Evolutionary conservation across 2,888 invertebrate genomes (phyloP), one percentile per base, ranked within the genome.

Genomic region (Branchellion lobata): DNA sequence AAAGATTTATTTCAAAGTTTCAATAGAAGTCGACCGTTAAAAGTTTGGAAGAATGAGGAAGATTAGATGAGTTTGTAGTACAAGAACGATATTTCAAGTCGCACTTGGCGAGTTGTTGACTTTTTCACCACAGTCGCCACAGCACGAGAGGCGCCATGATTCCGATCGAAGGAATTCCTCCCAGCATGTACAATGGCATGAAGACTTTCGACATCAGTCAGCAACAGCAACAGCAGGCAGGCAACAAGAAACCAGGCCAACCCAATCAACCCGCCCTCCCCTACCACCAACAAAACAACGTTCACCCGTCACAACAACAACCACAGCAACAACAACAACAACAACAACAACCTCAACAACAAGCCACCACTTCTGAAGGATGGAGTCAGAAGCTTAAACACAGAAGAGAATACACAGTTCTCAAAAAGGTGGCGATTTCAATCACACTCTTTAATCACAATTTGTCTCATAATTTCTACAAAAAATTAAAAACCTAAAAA

Each of bases 371-470:
- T 27, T 65, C 65, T 61, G 79, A 74, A 11, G 79, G 72, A 0
- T 79, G 79, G 79, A 75, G 79, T 74, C 77, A 80, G 77, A 80
- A 69, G 40, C 61, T 80, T 21, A 80, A 80, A 36, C 74, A 80
- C 53, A 57, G 80, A n/a, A 76, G 69, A 69, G 80, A 80, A 51
- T 80, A 80, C 40, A 80, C 80, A 29, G 80, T 80, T 14, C 80
- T 80, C 24, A 80, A 80, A 57, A 80, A 80, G 51, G 80, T 80
- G 11, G 68, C 61, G 18, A 34, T 57, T 14, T n/a, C 57, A 24
- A 24, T 11, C n/a, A 8, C 65, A n/a, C n/a, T 65, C n/a, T 65
- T 27, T 65, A 11, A 47, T 14, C 8, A 47, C 47, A 18, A 47
- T 47, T 14, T 47, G 18, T 47, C 47, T 14, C 18, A 14, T 65